phyloP scores from a whole-genome alignment of 2,888 invertebrate genomes.

The Bedellia somnulentella region DNA sequence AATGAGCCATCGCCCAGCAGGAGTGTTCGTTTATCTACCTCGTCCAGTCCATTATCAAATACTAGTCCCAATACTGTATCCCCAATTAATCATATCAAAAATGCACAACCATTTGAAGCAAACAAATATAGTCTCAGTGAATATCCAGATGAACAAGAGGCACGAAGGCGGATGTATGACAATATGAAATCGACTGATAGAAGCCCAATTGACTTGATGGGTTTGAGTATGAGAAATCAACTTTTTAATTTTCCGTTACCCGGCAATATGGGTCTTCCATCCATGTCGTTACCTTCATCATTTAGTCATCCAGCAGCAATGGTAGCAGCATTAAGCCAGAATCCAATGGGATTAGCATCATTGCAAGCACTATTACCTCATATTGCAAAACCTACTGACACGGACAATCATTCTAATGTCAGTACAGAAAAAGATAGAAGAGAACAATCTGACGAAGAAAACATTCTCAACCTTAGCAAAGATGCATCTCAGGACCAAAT shows the following conservation, averaged over 20 bases:
- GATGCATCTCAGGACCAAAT: slow-evolving; percentile 35
- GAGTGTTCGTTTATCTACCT: slow-evolving; percentile 41
- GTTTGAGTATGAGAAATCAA: slow-evolving; percentile 63
- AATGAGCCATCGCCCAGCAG: slow-evolving; percentile 35
- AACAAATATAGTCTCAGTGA: slow-evolving; percentile 62
- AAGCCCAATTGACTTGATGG: slow-evolving; percentile 62
- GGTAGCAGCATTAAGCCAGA: slow-evolving; percentile 64
- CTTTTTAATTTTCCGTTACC: slow-evolving; percentile 64
- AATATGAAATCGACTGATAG: slow-evolving; percentile 35
- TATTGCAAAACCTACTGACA: slow-evolving; percentile 51
- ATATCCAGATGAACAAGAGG: slow-evolving; percentile 35
- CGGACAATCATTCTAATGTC: slow-evolving; percentile 38
- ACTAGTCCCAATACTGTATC: slow-evolving; percentile 69
- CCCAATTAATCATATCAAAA: slow-evolving; percentile 86
- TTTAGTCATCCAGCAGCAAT: slow-evolving; percentile 66
- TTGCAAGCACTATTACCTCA: slow-evolving; percentile 66
- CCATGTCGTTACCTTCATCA: slow-evolving; percentile 51
- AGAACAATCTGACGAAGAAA: slow-evolving; percentile 38
- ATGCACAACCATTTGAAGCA: slow-evolving; percentile 95
- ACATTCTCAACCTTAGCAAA: slow-evolving; percentile 49
- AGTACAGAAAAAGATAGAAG: slow-evolving; percentile 23
- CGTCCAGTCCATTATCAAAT: slow-evolving; percentile 44
- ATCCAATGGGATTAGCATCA: slow-evolving; percentile 63
- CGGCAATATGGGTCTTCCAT: too few relatives aligned
- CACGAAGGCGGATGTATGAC: slow-evolving; percentile 48